Base-by-base conservation (phyloP, 1,140 invertebrate species). In the Magallana gigas region DNA sequence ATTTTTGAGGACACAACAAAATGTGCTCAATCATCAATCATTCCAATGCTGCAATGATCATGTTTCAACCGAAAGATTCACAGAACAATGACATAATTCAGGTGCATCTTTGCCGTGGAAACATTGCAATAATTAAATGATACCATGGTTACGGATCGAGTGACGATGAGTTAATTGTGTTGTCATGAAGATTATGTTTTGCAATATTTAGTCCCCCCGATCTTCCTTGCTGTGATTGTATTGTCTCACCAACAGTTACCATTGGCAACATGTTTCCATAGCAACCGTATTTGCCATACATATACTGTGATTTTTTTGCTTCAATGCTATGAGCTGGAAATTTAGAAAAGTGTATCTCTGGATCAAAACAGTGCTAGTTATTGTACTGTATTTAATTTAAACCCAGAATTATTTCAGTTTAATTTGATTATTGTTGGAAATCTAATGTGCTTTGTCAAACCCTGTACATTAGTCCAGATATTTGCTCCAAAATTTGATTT, bases 31-130 rank as follows among this genome's bases (percentile, higher is more conserved):
- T 71, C 68, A 71, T 71, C 7, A 71, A 71, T 71, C 68, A 71
- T 71, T 71, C 68, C 68, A 71, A 71, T 71, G 68, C 68, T 71
- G 68, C 68, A 71, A 71, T 71, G 68, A 29, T 71, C 68, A 71
- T 71, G 68, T 71, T 71, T 71, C 36, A 71, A 29, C 68, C 68
- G 8, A 71, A 29, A 71, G 68, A 23, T 71, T 71, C 68, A 71
- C 68, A 23, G 36, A 29, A 71, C 68, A 29, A 23, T 71, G 18
- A 48, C 36, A 48, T 71, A 6, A 62, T 71, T 18, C 23, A 29
- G 23, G n/a, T 71, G 68, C 12, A 36, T 71, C 68, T 71, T 71
- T 71, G 68, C 23, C 68, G 36, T 71, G 18, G 68, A 71, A 71
- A 71, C 68, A 71, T 71, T 71, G 68, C 68, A 71, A 71, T 71